Conservation (phyloP, 2,888 invertebrate genomes). For the Ypsolopha scabrella region DNA sequence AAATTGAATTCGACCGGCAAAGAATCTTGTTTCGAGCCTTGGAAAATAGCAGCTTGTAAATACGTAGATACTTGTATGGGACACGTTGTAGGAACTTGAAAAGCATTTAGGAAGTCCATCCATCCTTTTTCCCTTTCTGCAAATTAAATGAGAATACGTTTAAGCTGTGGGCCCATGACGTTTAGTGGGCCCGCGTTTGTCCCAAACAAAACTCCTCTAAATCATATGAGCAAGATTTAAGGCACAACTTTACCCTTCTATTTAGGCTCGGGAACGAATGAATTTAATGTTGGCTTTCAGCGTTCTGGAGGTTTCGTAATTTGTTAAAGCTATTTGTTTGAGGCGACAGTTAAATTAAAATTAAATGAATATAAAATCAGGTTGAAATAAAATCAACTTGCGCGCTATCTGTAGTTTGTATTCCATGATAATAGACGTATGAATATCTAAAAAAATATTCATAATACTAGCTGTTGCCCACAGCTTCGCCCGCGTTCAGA, state of each 20-base stretch:
- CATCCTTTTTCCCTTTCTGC: slow-evolving; percentile 54
- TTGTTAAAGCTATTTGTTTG: no score
- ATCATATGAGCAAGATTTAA: not conserved
- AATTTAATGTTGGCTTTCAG: no score
- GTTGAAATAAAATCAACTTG: no score
- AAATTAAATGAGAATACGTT: slow-evolving; percentile 47
- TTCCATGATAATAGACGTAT: no score
- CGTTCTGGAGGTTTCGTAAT: no score
- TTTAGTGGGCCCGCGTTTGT: not conserved
- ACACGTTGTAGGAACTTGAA: slow-evolving; percentile 33
- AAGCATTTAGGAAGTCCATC: slow-evolving; percentile 44
- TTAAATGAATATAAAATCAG: no score
- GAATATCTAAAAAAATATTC: no score
- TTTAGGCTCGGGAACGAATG: not conserved
- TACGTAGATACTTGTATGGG: slow-evolving; percentile 18
- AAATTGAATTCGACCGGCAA: slow-evolving; percentile 60
- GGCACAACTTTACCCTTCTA: not conserved
- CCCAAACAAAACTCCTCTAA: not conserved
- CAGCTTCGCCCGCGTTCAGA: no score
- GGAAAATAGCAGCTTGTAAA: slow-evolving; percentile 57
- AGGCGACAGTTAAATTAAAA: no score
- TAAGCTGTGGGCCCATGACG: not conserved
- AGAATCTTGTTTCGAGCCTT: slow-evolving; percentile 40
- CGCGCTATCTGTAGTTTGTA: no score
- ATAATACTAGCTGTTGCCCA: no score